Evolutionary conservation across 2,888 invertebrate species (phyloP), one percentile per base, ranked within the genome.

Genomic region (Mesoligia furuncula): DNA sequence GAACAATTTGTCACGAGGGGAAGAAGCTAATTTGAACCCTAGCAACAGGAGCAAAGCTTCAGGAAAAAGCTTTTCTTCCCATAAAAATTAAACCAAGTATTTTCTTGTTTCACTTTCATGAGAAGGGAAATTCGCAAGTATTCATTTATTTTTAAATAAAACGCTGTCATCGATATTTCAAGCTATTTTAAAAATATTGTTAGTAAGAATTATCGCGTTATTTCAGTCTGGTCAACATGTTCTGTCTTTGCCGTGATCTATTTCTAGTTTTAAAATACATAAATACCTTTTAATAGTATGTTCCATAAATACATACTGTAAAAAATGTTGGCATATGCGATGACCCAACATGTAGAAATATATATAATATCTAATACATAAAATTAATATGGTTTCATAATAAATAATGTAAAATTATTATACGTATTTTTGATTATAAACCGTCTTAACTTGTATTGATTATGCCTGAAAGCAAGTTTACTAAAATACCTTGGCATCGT

Each of bases 181-280:
- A 85, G 82, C 84, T 71, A 85, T 84, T 85, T 85, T 64, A 85
- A 85, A 85, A 84, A 69, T n/a, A 75, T 54, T 73, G 45, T 71
- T 69, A 45, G 51, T 48, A 42, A 36, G 57, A 24, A 45, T 8
- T 66, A 27, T 57, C 39, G 13, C 24, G 39, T 13, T 39, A 59
- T 45, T 61, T 39, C n/a, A 62, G 68, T 65, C 64, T 73, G 72
- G 73, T 75, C 70, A 77, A 73, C 74, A 64, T 73, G 85, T 84
- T 77, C 75, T 64, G 51, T 82, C 73, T 85, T 85, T 85, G 82
- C 85, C 82, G 84, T 81, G 82, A 74, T 80, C 51, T 51, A 24
- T 39, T 31, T 57, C 5, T 39, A 39, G 20, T 20, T 48, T 15
- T 45, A 59, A 24, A 54, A 73, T 66, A 64, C 39, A 42, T 45